These are phyloP conservation scores for Diplolepis rosae DNA, from an alignment of 2,888 invertebrate genomes.

Conservation along the genomic window DNA sequence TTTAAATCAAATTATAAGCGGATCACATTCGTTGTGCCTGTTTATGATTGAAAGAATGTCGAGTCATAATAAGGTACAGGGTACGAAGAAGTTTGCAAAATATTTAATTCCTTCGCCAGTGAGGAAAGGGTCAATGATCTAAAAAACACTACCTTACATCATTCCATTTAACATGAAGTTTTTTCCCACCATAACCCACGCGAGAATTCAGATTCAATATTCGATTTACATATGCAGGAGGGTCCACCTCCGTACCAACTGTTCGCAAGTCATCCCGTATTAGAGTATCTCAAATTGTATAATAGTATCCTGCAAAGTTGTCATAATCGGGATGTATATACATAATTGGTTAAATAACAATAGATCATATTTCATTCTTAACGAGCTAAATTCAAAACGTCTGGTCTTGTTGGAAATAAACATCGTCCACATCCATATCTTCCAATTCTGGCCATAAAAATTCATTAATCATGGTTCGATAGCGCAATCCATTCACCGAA, in stretches of 20 bases:
- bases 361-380: slow-evolving; percentile 24
- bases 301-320: slow-evolving; percentile 39
- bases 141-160: neutral
- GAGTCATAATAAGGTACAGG: slow-evolving; percentile 2
- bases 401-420: too few species aligned
- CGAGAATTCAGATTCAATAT: slow-evolving; percentile 37
- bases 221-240: slow-evolving; percentile 49
- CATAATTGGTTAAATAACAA: slow-evolving; percentile 25
- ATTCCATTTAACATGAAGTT: neutral
- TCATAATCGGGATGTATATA: slow-evolving; percentile 34
- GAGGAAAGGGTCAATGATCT: neutral
- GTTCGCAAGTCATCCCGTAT: slow-evolving; percentile 50
- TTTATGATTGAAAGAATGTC: neutral
- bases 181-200: neutral
- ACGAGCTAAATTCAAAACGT: slow-evolving; percentile 9
- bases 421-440: too few species aligned
- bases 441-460: too few species aligned
- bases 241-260: slow-evolving; percentile 47
- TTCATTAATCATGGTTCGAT: too few species aligned
- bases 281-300: slow-evolving; percentile 45
- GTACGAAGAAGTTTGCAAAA: neutral
- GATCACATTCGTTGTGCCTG: neutral
- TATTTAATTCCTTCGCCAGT: slow-evolving; percentile 1
- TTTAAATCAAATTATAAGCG: neutral
- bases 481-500: too few species aligned